Conservation (phyloP, 2,888 invertebrate genomes). For the Pilophorus perplexus region DNA sequence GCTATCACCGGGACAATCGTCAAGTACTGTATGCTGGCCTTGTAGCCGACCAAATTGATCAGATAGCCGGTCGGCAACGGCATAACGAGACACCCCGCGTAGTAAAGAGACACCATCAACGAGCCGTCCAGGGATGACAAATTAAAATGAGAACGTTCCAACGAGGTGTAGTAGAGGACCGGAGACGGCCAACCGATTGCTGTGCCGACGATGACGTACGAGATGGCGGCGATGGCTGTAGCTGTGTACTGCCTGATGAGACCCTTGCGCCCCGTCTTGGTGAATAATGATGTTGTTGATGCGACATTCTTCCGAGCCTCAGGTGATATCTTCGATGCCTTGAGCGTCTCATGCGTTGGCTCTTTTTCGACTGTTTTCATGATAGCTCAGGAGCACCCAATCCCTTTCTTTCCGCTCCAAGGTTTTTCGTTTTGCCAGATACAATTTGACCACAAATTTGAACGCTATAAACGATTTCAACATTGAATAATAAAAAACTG, state of each 20-base stretch:
- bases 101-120: conserved; percentile 54
- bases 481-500: no score
- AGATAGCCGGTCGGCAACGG: conserved; percentile 59
- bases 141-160: conserved; percentile 56
- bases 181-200: conserved; percentile 46
- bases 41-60: conserved; percentile 66
- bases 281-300: no score
- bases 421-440: no score
- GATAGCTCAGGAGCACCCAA: no score
- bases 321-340: no score
- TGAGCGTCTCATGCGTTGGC: no score
- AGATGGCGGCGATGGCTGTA: conserved; percentile 30
- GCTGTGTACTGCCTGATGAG: conserved; percentile 44
- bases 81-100: conserved; percentile 60
- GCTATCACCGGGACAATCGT: conserved; percentile 66
- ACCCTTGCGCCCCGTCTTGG: conserved; percentile 5
- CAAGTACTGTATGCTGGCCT: conserved; percentile 64
- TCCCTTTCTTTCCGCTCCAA: no score
- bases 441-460: no score
- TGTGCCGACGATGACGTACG: conserved; percentile 42
- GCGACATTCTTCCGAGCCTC: no score
- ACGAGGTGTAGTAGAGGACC: conserved; percentile 57
- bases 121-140: conserved; percentile 58
- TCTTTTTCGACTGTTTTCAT: no score
- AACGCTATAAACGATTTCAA: no score